phyloP scores from a whole-genome alignment of 1,140 invertebrate species.

The Aphelenchoides avenae region DNA sequence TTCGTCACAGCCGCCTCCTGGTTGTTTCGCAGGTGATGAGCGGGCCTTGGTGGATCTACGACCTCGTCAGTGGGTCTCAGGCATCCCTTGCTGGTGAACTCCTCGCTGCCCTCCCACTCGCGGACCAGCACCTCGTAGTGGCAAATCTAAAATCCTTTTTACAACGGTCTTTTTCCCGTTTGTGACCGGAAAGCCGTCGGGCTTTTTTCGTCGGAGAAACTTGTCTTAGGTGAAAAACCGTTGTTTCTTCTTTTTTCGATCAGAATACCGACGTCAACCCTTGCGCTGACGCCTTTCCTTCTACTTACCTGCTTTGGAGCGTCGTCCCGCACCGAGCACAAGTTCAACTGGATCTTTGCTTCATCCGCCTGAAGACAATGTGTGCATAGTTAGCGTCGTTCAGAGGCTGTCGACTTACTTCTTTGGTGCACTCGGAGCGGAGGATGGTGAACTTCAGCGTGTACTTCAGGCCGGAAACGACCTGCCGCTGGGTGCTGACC shows the following conservation, averaged over 20 bases:
- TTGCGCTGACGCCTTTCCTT: too few relatives aligned
- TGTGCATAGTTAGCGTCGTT: not conserved
- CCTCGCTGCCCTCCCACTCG: constrained; percentile 6
- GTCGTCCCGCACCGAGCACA: constrained; percentile 7
- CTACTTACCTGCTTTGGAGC: constrained; percentile 8
- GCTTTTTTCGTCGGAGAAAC: too few relatives aligned
- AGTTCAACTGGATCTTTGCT: not conserved
- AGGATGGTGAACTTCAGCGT: constrained; percentile 2
- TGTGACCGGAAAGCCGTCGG: too few relatives aligned
- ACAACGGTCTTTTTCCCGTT: too few relatives aligned
- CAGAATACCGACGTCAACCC: too few relatives aligned
- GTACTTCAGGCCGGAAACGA: constrained; percentile 9
- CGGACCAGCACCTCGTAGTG: constrained; percentile 6
- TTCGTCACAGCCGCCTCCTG: not conserved
- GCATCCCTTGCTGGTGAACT: constrained; percentile 3
- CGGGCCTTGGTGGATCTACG: not conserved
- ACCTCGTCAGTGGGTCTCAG: not conserved
- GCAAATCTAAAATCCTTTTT: constrained; percentile 2
- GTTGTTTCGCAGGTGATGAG: constrained; percentile 1
- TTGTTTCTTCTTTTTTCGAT: too few relatives aligned
- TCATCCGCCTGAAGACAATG: not conserved
- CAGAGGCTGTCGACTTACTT: not conserved
- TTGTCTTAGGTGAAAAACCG: too few relatives aligned
- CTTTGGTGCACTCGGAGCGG: constrained; percentile 1
- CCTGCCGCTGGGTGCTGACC: not conserved